phyloP scores from a whole-genome alignment of 2,888 invertebrate genomes.

The Beris morrisii region DNA sequence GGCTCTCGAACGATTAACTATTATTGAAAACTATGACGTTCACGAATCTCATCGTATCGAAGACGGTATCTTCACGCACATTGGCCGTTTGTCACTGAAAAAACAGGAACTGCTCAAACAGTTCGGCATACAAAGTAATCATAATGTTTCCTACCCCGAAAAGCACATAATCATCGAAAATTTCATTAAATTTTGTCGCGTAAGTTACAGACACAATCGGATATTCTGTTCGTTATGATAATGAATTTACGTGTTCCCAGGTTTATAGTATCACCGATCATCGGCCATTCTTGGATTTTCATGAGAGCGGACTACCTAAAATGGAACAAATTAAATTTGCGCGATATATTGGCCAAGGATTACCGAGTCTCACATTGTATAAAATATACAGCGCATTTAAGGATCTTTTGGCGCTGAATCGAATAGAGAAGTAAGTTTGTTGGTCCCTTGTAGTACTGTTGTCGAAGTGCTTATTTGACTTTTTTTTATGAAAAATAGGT shows the following conservation, averaged over 20 bases:
- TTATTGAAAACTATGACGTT: slow-evolving; percentile 55
- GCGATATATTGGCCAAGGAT: slow-evolving; percentile 56
- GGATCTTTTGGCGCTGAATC: slow-evolving; percentile 51
- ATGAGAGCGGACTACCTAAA: slow-evolving; percentile 56
- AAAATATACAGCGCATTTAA: slow-evolving; percentile 55
- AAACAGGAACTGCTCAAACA: slow-evolving; percentile 57
- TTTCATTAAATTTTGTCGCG: slow-evolving; percentile 57
- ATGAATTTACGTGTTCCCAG: slow-evolving; percentile 40
- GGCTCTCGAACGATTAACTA: slow-evolving; percentile 50
- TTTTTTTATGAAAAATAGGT: slow-evolving; percentile 41
- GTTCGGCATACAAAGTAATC: slow-evolving; percentile 58
- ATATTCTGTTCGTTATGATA: not conserved
- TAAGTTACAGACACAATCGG: slow-evolving; percentile 48
- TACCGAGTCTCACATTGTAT: slow-evolving; percentile 55
- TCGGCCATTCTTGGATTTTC: slow-evolving; percentile 57
- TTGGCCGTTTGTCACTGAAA: slow-evolving; percentile 55
- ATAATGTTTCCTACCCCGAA: slow-evolving; percentile 56
- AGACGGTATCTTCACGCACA: slow-evolving; percentile 55
- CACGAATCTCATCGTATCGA: slow-evolving; percentile 55
- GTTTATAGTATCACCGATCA: slow-evolving; percentile 56
- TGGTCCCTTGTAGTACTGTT: slow-evolving; percentile 11
- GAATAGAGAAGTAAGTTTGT: slow-evolving; percentile 51
- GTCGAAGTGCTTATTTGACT: slow-evolving; percentile 2
- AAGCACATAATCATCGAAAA: slow-evolving; percentile 57
- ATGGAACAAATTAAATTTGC: slow-evolving; percentile 56